Evolutionary conservation across 2,797 vertebrate genomes (phyloP).

Genomic region (Peromyscus aztecus): DNA sequence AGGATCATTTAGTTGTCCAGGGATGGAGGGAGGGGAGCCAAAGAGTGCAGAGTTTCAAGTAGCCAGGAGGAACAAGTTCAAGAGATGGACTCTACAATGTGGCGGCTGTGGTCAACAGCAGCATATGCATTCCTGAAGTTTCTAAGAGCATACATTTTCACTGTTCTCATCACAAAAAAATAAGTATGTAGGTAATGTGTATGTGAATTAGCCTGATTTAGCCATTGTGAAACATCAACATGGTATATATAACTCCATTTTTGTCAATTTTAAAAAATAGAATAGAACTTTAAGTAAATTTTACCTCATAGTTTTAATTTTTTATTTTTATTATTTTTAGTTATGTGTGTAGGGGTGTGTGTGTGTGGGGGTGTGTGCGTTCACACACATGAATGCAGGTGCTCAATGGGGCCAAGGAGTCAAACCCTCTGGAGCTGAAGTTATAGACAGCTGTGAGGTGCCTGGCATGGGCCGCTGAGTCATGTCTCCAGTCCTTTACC

Average conservation of each 20-base stretch:
- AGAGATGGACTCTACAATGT: background rate
- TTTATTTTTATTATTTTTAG: background rate
- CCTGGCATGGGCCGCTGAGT: background rate
- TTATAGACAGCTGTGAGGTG: background rate
- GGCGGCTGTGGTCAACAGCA: background rate
- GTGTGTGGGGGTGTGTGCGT: background rate
- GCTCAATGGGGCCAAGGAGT: background rate
- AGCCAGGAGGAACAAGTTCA: background rate
- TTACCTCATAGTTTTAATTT: background rate
- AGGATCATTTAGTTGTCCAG: accelerated
- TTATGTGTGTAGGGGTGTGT: background rate
- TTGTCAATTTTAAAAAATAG: background rate
- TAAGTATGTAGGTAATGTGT: background rate
- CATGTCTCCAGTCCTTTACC: background rate
- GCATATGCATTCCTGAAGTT: background rate
- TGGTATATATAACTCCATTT: background rate
- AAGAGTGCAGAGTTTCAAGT: background rate
- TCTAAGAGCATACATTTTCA: background rate
- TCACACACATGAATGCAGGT: background rate
- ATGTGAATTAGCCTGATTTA: background rate
- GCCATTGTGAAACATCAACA: background rate
- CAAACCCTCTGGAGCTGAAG: background rate
- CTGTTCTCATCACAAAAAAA: background rate
- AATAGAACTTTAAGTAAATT: background rate
- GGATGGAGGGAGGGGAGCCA: too few relatives aligned